Base-by-base conservation (phyloP, 2,888 invertebrate genomes). In the Norana najaformis region DNA sequence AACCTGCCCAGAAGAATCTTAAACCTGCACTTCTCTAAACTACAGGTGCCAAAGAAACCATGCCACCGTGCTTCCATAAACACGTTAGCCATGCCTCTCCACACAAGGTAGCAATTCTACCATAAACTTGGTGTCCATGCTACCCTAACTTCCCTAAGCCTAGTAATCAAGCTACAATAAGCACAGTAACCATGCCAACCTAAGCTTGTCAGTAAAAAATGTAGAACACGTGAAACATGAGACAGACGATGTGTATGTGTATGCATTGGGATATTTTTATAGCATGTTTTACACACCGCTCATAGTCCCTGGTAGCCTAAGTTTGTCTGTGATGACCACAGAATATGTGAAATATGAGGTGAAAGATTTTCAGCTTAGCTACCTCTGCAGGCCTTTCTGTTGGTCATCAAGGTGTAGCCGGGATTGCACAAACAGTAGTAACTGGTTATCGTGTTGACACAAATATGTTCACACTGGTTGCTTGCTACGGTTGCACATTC, bases 381-480 rank as follows among this genome's bases (percentile, higher is more conserved):
- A 94, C 95, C 95, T 92, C 94, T 92, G 91, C 95, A 95, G 38
- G 94, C 93, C 95, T 98, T 98, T 1, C 97, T 97, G 94, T 98
- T 98, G 11, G 96, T 96, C 91, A 98, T 95, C 5, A 99, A 94
- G 95, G 97, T 97, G 95, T 98, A 99, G 34, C 99, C 99, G 90
- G 96, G 96, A 94, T 98, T 97, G 94, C 99, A 99, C 93, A 97
- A 97, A 95, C 99, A 99, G 94, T 98, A 97, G 95, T 97, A 99
- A n/a, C 98, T 97, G 2, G 98, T 98, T 0, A 97, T 96, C 0
- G 98, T 98, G 94, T 99, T 98, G 0, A 98, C 96, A 94, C 99
- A 99, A 93, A 97, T 97, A 94, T 99, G 99, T 5, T 98, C 98
- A 94, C 99, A 99, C 93, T 98, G 98, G 94, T 98, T 97, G 90